Evolutionary conservation across 2,797 vertebrate genomes (phyloP).

Genomic region (Cirrhinus molitorella): DNA sequence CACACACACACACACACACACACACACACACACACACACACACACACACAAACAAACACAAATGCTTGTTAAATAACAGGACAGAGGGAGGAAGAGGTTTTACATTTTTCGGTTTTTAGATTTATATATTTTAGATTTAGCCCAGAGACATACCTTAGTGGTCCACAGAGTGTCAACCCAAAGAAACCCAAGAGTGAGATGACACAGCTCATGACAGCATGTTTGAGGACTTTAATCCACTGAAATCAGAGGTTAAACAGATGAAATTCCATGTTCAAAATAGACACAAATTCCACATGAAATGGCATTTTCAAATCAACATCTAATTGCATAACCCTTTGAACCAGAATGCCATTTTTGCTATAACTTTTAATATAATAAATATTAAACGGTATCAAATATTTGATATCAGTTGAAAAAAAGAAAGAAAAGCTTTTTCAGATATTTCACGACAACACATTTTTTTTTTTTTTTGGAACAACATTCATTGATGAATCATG

Average conservation of each 20-base stretch:
- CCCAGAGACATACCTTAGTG: slow-evolving; percentile 85
- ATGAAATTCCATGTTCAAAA: background rate
- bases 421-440: no score
- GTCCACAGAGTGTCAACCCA: slow-evolving; percentile 96
- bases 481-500: no score
- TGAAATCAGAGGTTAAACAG: slow-evolving; percentile 69
- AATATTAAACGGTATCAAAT: background rate
- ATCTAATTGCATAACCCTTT: background rate
- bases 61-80: background rate
- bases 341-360: background rate
- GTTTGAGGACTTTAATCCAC: slow-evolving; percentile 97
- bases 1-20: no score
- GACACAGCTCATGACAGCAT: slow-evolving; percentile 91
- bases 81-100: background rate
- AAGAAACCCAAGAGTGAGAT: slow-evolving; percentile 97
- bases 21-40: no score
- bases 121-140: background rate
- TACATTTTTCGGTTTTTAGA: no score
- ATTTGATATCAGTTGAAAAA: background rate
- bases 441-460: background rate
- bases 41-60: no score
- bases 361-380: background rate
- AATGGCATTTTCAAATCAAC: background rate
- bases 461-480: background rate
- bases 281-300: background rate